Conservation (phyloP, 2,797 vertebrate genomes). For the Arnoldichthys spilopterus region DNA sequence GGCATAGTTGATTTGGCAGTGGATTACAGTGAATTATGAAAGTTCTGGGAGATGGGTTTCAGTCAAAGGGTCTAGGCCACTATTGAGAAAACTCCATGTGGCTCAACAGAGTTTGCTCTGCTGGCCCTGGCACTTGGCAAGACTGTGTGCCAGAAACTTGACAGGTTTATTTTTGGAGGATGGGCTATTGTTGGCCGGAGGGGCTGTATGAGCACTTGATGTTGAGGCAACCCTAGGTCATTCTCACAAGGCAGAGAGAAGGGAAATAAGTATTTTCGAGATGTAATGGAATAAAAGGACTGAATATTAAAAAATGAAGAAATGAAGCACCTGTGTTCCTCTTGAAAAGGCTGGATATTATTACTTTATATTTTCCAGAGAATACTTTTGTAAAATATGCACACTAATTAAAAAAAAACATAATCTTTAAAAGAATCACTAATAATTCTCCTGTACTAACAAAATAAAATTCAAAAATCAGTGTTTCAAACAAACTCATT, state of each 20-base stretch:
- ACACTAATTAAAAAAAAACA: no score
- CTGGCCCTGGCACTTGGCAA: slow-evolving; percentile 16
- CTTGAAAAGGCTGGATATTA: no score
- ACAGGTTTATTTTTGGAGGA: slow-evolving; percentile 51
- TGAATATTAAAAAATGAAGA: no score
- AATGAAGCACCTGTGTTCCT: no score
- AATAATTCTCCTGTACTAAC: no score
- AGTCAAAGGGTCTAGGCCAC: not conserved
- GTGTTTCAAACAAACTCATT: no score
- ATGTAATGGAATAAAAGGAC: no score
- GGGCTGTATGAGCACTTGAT: slow-evolving; percentile 20
- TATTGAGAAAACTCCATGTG: slow-evolving; percentile 26
- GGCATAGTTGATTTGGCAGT: not conserved
- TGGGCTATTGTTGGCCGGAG: slow-evolving; percentile 33
- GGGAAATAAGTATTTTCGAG: not conserved
- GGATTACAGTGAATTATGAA: no score
- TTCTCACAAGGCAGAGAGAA: not conserved
- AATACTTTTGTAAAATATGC: no score
- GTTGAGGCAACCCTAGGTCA: slow-evolving; percentile 40
- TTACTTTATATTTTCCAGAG: no score
- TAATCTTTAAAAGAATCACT: no score
- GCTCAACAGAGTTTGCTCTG: slow-evolving; percentile 19
- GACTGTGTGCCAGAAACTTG: slow-evolving; percentile 31
- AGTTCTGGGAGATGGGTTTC: not conserved
- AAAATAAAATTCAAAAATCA: no score